A percentile compares a stretch with the other conserved stretches of the same genome.
These are phyloP conservation scores for Ischnus inquisitorius DNA, from an alignment of 2,888 invertebrate species.

Conservation along the genomic window DNA sequence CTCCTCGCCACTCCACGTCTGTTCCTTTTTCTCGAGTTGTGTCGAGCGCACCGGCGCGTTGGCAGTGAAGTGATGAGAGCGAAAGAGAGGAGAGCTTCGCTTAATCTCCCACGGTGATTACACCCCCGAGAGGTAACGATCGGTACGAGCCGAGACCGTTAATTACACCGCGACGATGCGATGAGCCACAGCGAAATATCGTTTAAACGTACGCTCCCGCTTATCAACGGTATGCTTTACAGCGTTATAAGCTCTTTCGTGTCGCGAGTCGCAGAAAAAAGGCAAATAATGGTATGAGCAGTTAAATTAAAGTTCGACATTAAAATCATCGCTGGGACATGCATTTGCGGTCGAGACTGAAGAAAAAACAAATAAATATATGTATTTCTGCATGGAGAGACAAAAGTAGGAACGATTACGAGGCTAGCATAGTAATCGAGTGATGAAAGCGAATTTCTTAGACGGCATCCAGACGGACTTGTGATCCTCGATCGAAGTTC, in stretches of 20 bases:
- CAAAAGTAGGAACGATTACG: no score
- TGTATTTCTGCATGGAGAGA: not conserved
- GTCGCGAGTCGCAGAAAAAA: constrained; percentile 14
- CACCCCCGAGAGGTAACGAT: constrained; percentile 55
- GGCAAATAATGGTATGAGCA: not conserved
- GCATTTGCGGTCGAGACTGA: not conserved
- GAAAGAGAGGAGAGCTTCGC: constrained; percentile 41
- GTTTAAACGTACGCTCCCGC: constrained; percentile 35
- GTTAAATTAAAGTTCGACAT: constrained; percentile 5
- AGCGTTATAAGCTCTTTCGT: constrained; percentile 34
- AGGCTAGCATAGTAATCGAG: no score
- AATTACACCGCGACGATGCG: constrained; percentile 62
- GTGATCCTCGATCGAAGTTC: no score
- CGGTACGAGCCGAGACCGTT: constrained; percentile 58
- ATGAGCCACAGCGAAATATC: constrained; percentile 53
- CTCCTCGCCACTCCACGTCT: constrained; percentile 20
- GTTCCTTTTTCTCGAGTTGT: constrained; percentile 53
- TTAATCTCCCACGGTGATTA: constrained; percentile 66
- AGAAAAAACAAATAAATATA: not conserved
- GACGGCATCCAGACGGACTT: no score
- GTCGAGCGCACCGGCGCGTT: constrained; percentile 14
- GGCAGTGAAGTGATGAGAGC: constrained; percentile 6
- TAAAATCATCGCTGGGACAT: not conserved
- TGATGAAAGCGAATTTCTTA: no score
- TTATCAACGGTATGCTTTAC: constrained; percentile 50